These are phyloP conservation scores for Phalacrocorax aristotelis DNA, from an alignment of 2,113 vertebrate genomes.

Conservation along the genomic window DNA sequence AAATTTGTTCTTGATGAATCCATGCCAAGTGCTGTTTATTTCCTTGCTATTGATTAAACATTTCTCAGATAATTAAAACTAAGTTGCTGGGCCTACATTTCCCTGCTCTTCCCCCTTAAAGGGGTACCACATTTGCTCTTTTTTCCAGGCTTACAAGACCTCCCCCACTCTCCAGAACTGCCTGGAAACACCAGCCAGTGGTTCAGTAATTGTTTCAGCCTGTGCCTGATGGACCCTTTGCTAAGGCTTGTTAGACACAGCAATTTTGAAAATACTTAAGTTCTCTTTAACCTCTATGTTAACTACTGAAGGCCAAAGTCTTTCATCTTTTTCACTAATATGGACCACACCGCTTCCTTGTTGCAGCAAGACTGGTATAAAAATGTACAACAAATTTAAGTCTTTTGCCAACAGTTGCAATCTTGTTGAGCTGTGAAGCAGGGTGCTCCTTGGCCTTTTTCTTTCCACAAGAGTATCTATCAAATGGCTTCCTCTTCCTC, in stretches of 20 bases:
- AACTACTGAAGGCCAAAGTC: not conserved
- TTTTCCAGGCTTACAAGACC: not conserved
- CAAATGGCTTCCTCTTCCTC: not conserved
- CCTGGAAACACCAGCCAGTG: not conserved
- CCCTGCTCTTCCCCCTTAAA: not conserved
- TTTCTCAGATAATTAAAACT: not conserved
- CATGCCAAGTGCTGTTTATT: not conserved
- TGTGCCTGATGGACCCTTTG: not conserved
- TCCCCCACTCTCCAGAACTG: not conserved
- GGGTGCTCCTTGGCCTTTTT: not conserved
- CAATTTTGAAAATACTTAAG: not conserved
- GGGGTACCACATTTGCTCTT: not conserved
- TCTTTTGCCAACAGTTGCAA: not conserved
- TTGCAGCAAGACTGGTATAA: not conserved
- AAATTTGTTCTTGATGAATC: not conserved
- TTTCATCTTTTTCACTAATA: not conserved
- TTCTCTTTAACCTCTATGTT: not conserved
- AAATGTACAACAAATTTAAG: not conserved
- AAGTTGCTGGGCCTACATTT: not conserved
- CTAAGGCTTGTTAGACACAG: not conserved
- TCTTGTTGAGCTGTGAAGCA: not conserved
- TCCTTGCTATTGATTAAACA: not conserved
- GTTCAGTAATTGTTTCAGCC: not conserved
- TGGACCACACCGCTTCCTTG: not conserved
- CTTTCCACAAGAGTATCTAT: not conserved